Evolutionary conservation across 2,797 vertebrate species (phyloP), one percentile per base, ranked within the genome.

Genomic region (Mus caroli): DNA sequence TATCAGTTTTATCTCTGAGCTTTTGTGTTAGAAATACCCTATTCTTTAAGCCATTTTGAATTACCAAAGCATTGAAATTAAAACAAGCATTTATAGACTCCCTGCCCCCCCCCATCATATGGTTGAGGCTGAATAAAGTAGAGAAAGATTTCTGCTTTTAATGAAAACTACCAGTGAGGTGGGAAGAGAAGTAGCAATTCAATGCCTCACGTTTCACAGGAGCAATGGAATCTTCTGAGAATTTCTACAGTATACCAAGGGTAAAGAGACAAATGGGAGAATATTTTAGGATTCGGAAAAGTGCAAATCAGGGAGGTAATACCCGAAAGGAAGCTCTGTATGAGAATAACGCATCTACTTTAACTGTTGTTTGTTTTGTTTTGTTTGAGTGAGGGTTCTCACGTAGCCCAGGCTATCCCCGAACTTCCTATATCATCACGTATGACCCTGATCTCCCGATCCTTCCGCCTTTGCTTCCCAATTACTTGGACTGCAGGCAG

Each of bases 31-130:
- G 46, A 78, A 89, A 56, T 28, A 8, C 12, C 34, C 58, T 56
- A 17, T 34, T 50, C 19, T 76, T 90, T 28, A 37, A 71, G 73
- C 3, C 50, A 56, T 82, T 97, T 94, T 86, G 79, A 93, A n/a
- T 67, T 34, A 64, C 17, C 17, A 34, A 40, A 50, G 17, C 75
- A 83, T 31, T 37, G 14, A 24, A 77, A n/a, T 75, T 73, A 46
- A 89, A 58, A 43, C 8, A 75, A 60, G 8, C 0, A 14, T 50
- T 89, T 26, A 50, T 56, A 56, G 64, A 91, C 82, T 56, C 64
- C 46, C 71, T 73, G 15, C 56, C 64, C 15, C 9, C 19, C 5
- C 34, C 20, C 28, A 46, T 8, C 9, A 50, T 46, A 46, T 73
- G 76, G 37, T 71, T 78, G 83, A 89, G 71, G 12, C n/a, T 92